Conservation (phyloP, 2,113 vertebrate genomes). For the Pan paniscus region DNA sequence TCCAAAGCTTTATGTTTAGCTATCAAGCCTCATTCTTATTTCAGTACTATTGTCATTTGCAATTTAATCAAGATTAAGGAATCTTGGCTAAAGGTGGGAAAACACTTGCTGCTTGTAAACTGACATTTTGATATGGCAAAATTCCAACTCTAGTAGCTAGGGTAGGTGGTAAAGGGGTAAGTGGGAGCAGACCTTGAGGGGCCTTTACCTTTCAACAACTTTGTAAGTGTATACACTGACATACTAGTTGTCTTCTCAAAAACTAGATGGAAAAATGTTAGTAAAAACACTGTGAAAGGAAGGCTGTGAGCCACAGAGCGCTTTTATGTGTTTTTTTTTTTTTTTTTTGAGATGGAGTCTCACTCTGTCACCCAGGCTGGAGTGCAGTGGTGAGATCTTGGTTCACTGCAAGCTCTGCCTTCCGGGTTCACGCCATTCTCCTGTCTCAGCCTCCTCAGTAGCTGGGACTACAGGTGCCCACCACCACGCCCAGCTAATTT, state of each 20-base stretch:
- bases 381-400: too few species aligned
- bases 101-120: neutral
- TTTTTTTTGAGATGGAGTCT: too few species aligned
- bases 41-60: neutral
- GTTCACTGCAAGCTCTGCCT: too few species aligned
- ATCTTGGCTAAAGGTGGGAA: neutral
- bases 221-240: neutral
- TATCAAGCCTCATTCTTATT: neutral
- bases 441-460: too few species aligned
- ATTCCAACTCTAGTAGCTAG: neutral
- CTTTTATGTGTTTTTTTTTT: neutral
- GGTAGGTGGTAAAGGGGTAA: neutral
- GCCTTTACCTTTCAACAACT: neutral
- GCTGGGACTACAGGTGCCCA: too few species aligned
- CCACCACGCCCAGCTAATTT: too few species aligned
- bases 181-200: neutral
- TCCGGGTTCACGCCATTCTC: too few species aligned
- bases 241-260: neutral
- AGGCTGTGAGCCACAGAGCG: neutral
- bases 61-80: constrained; percentile 14
- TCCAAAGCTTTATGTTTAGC: neutral
- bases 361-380: too few species aligned
- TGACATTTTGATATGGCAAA: neutral
- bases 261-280: neutral
- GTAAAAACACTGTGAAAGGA: neutral